Percentiles rank a stretch among this genome's conserved stretches.
Conservation (phyloP, 2,888 invertebrate species). For the Dryadula phaetusa region DNA sequence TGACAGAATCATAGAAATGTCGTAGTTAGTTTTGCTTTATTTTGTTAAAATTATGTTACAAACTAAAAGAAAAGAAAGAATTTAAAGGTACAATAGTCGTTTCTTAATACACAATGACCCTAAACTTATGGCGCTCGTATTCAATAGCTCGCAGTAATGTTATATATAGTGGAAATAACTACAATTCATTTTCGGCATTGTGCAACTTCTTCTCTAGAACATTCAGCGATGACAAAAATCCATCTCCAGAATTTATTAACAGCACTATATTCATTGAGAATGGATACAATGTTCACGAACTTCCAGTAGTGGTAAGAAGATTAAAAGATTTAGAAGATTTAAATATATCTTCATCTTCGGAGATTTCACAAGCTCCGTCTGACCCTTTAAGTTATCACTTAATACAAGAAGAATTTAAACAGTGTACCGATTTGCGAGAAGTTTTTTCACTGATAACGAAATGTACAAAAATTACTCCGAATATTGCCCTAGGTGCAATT, state of each 20-base stretch:
- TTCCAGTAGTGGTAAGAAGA: conserved; percentile 86
- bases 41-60: neutral
- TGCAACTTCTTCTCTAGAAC: conserved; percentile 53
- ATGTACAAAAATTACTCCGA: conserved; percentile 79
- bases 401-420: conserved; percentile 76
- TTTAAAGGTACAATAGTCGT: neutral
- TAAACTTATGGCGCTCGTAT: conserved; percentile 67
- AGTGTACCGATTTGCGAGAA: conserved; percentile 72
- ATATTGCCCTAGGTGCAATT: conserved; percentile 78
- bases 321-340: conserved; percentile 70
- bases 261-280: conserved; percentile 87
- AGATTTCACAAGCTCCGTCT: conserved; percentile 49
- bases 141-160: conserved; percentile 64
- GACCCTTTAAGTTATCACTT: conserved; percentile 69
- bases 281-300: conserved; percentile 87
- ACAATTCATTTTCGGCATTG: conserved; percentile 47
- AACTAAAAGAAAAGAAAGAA: neutral
- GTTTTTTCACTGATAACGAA: conserved; percentile 77
- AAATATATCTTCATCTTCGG: conserved; percentile 53
- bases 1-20: conserved; percentile 23
- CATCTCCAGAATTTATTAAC: conserved; percentile 64
- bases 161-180: conserved; percentile 53
- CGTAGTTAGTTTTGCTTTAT: conserved; percentile 24
- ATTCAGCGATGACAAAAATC: conserved; percentile 65
- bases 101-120: conserved; percentile 56